Percentiles rank a stretch among this genome's conserved stretches.
phyloP scores from a whole-genome alignment of 2,888 invertebrate species.

The Heterodera filipjevi region DNA sequence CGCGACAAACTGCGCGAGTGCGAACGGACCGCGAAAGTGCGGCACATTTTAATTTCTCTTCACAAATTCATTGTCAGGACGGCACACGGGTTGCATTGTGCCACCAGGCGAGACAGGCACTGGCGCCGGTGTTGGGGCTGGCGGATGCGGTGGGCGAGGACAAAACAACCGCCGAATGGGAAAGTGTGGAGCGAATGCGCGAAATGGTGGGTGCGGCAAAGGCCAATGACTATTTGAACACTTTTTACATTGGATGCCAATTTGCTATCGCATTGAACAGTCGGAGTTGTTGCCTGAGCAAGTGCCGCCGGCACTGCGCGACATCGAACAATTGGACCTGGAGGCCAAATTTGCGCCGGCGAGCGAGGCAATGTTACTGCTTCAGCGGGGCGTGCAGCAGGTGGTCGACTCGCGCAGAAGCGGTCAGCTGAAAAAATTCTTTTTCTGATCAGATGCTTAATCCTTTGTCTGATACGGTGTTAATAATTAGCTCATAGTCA shows the following conservation, averaged over 20 bases:
- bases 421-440: conserved; percentile 15
- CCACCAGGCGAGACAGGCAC: conserved; percentile 20
- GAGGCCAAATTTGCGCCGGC: conserved; percentile 37
- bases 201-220: conserved; percentile 12
- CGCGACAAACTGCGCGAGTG: conserved; percentile 22
- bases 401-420: conserved; percentile 26
- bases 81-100: conserved; percentile 18
- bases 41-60: background rate
- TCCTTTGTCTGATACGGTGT: background rate
- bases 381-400: conserved; percentile 34
- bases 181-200: conserved; percentile 5
- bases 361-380: conserved; percentile 20
- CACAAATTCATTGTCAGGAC: background rate
- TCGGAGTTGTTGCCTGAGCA: conserved; percentile 26
- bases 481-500: background rate
- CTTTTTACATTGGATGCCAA: background rate
- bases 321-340: conserved; percentile 30
- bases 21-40: conserved; percentile 14
- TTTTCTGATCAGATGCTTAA: background rate
- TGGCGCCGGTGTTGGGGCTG: conserved; percentile 16
- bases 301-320: conserved; percentile 6
- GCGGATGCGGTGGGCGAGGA: conserved; percentile 12
- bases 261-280: background rate
- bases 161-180: conserved; percentile 12
- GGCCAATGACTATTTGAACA: background rate